phyloP scores from a whole-genome alignment of 2,888 invertebrate genomes.

The Ennomos quercinarius region DNA sequence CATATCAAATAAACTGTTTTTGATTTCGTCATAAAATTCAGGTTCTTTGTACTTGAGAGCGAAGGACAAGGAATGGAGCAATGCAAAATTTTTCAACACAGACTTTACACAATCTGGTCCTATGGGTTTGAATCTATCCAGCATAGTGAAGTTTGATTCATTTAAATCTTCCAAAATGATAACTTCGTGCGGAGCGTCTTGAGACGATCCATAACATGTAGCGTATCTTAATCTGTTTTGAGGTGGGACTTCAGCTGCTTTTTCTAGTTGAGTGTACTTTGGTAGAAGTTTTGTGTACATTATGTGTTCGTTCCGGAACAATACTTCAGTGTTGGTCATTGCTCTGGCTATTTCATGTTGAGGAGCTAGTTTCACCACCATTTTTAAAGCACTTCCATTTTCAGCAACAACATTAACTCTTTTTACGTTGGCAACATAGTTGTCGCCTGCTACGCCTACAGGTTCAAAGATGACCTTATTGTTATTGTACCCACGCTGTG shows the following conservation, averaged over 20 bases:
- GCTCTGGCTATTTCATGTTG: conserved; percentile 33
- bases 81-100: conserved; percentile 49
- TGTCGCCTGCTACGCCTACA: conserved; percentile 48
- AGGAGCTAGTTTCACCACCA: conserved; percentile 55
- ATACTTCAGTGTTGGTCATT: conserved; percentile 22
- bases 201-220: conserved; percentile 48
- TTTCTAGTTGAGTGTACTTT: conserved; percentile 47
- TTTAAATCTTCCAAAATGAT: conserved; percentile 58
- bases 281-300: conserved; percentile 53
- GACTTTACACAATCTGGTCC: conserved; percentile 45
- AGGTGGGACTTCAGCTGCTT: conserved; percentile 41
- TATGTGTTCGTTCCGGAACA: conserved; percentile 51
- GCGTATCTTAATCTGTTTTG: conserved; percentile 49
- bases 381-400: conserved; percentile 44
- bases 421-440: conserved; percentile 45
- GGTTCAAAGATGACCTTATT: conserved; percentile 30
- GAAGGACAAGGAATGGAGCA: conserved; percentile 51
- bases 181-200: conserved; percentile 50
- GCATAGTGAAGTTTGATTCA: conserved; percentile 43
- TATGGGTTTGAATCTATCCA: conserved; percentile 48
- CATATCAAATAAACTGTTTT: conserved; percentile 35
- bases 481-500: conserved; percentile 31
- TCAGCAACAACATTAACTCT: conserved; percentile 42
- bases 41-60: conserved; percentile 50
- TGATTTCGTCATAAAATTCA: conserved; percentile 34